Base-by-base conservation (phyloP, 2,113 vertebrate species). In the Empidonax alnorum region DNA sequence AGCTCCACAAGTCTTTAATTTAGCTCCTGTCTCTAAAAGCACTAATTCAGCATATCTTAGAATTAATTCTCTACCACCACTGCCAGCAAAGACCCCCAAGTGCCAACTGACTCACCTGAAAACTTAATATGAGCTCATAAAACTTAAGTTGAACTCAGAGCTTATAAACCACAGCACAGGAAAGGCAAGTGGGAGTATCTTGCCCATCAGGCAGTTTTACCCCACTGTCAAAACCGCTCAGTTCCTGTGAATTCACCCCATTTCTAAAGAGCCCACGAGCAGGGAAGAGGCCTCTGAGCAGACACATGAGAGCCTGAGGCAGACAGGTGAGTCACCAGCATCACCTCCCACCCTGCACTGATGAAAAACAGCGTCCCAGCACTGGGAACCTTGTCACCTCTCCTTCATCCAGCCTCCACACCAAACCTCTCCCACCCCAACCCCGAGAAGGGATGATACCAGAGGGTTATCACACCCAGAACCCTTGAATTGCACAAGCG, bases 271-370 rank as follows among this genome's bases (percentile, higher is more conserved):
- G 46, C 6, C 8, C 5, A 5, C 16, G 1, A 7, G 12, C 3
- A 2, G 2, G 6, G 8, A 20, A 50, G 14, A 35, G 14, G 12
- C 33, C 37, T 33, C 37, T 20, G 21, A 21, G 22, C 12, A 33
- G 18, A 13, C 1, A 18, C 7, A 12, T 0, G 1, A 8, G 1
- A 4, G 21, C 16, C 41, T 13, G 4, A 6, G 20, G 4, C 28
- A 27, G 47, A 13, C 15, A 24, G 33, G 25, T 20, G 5, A 35
- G 58, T 59, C 58, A 37, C n/a, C 58, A 59, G n/a, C 56, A 35
- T 10, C 56, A 23, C n/a, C n/a, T 59, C n/a, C 56, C 21, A 59
- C 56, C 14, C 22, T 25, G 58, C 58, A 37, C n/a, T 25, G n/a
- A 63, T 4, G 12, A 37, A 41, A 41, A 21, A 63, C 55, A 33